Conservation (phyloP, 2,888 invertebrate species). For the Drosophila helvetica region DNA sequence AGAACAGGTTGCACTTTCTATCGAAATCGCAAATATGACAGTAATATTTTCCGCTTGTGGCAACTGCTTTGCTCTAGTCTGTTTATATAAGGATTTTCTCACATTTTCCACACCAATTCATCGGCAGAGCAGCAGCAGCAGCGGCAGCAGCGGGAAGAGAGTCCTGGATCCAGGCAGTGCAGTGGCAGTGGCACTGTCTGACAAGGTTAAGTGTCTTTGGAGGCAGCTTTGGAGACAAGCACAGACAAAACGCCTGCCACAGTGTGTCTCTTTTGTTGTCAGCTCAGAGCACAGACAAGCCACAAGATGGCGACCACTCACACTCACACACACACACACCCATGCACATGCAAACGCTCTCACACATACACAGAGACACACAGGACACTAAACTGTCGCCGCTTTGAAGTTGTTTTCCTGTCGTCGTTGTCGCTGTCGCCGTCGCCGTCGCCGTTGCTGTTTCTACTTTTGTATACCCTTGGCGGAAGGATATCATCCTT, state of each 20-base stretch:
- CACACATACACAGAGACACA: conserved; percentile 6
- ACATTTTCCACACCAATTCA: conserved; percentile 19
- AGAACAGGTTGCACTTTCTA: no score
- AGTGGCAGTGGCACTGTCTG: conserved; percentile 27
- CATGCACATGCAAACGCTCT: not conserved
- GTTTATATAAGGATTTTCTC: no score
- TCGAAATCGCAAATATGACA: no score
- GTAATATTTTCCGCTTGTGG: no score
- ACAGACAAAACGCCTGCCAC: conserved; percentile 37
- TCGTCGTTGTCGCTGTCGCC: conserved; percentile 24
- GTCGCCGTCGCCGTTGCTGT: not conserved
- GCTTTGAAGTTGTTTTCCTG: conserved; percentile 43
- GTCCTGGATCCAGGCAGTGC: conserved; percentile 2
- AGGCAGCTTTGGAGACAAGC: conserved; percentile 33
- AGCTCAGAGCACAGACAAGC: conserved; percentile 33
- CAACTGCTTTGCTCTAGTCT: no score
- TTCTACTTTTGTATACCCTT: conserved; percentile 7
- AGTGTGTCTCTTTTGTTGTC: conserved; percentile 43
- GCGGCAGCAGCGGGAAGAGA: conserved; percentile 17
- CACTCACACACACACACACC: conserved; percentile 3
- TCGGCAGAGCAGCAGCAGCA: conserved; percentile 7
- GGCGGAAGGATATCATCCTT: not conserved
- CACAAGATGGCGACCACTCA: conserved; percentile 37
- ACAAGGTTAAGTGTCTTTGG: conserved; percentile 51
- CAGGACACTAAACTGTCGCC: conserved; percentile 34